Conservation (phyloP, 1,140 invertebrate species). For the Oryctes rhinoceros region DNA sequence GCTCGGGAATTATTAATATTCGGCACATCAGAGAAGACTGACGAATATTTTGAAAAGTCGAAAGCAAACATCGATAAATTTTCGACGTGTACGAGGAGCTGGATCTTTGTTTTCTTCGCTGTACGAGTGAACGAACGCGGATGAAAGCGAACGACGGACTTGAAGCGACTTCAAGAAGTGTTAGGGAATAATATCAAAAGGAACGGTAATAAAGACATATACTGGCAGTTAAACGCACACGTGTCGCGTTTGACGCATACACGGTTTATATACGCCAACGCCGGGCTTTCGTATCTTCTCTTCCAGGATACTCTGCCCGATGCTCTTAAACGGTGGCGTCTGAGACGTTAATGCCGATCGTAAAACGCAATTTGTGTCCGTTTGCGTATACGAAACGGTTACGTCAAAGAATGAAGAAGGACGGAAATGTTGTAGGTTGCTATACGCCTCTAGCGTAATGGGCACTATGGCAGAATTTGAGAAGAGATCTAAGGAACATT, state of each 20-base stretch:
- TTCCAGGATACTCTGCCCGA: background rate
- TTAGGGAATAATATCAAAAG: constrained; percentile 34
- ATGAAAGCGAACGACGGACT: background rate
- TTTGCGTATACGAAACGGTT: constrained; percentile 3
- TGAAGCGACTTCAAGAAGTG: constrained; percentile 7
- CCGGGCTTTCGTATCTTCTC: background rate
- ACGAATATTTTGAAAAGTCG: constrained; percentile 23
- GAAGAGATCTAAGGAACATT: no score
- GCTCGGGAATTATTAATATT: constrained; percentile 24
- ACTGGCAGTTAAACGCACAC: constrained; percentile 13
- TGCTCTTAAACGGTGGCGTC: background rate
- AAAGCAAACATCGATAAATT: constrained; percentile 24
- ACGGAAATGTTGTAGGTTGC: no score
- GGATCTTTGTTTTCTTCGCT: background rate
- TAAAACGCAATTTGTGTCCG: constrained; percentile 18
- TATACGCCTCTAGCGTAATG: no score
- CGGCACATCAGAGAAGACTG: constrained; percentile 14
- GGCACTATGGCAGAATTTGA: no score
- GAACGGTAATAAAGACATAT: constrained; percentile 25
- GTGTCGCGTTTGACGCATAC: constrained; percentile 17
- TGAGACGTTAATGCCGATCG: background rate
- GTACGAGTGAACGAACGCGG: background rate
- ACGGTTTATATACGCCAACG: constrained; percentile 2
- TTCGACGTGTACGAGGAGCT: background rate
- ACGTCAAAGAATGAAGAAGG: background rate